Conservation (phyloP, 1,140 invertebrate genomes). For the Leptinotarsa texana region DNA sequence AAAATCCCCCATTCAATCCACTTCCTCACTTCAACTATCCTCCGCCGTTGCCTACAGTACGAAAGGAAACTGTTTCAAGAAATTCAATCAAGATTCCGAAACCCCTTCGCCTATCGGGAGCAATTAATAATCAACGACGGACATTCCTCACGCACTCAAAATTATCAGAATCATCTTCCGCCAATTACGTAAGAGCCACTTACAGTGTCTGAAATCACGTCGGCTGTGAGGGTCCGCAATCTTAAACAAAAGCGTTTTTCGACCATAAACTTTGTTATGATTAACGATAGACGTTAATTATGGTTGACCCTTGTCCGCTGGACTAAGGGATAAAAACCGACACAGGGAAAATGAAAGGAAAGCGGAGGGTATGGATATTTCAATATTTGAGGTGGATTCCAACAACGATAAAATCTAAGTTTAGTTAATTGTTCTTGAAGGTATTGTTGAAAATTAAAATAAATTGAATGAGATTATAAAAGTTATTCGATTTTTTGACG, state of each 20-base stretch:
- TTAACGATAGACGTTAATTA: constrained; percentile 49
- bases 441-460: too few species aligned
- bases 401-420: not conserved
- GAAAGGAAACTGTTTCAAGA: too few species aligned
- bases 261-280: constrained; percentile 42
- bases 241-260: constrained; percentile 44
- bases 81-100: too few species aligned
- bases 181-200: constrained; percentile 29
- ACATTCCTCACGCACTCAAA: constrained; percentile 25
- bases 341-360: not conserved
- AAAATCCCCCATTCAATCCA: too few species aligned
- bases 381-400: too few species aligned
- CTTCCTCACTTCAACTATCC: not conserved
- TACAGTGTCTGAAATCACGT: constrained; percentile 22
- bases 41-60: not conserved
- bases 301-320: constrained; percentile 45
- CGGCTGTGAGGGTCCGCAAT: constrained; percentile 26
- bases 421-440: too few species aligned
- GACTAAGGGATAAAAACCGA: constrained; percentile 2
- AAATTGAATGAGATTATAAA: too few species aligned
- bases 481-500: too few species aligned
- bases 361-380: not conserved
- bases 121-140: not conserved
- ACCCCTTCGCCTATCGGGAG: not conserved
- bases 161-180: constrained; percentile 30